Conservation (phyloP, 2,113 vertebrate species). For the Marmota flaviventris region DNA sequence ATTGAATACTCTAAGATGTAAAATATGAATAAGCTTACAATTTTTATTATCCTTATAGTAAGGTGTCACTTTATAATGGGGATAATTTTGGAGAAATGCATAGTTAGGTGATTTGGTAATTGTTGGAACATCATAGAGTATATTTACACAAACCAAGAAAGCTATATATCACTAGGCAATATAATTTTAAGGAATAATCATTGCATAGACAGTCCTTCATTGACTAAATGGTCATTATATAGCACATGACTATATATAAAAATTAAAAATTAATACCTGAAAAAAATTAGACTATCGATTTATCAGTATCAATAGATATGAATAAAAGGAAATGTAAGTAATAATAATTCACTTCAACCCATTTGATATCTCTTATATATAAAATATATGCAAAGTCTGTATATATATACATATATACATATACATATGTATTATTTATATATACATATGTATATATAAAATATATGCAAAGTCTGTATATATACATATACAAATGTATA, state of each 20-base stretch:
- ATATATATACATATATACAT: not conserved
- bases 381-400: not conserved
- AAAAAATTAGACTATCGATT: not conserved
- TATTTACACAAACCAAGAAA: not conserved
- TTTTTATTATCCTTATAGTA: not conserved
- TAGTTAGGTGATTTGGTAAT: not conserved
- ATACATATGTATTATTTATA: not conserved
- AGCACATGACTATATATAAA: not conserved
- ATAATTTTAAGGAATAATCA: too few relatives aligned
- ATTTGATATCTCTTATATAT: not conserved
- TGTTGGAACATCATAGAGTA: not conserved
- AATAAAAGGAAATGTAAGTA: not conserved
- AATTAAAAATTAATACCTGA: not conserved
- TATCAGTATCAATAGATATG: not conserved
- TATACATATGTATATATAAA: not conserved
- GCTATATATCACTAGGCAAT: not conserved
- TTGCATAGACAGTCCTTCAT: not conserved
- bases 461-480: too few relatives aligned
- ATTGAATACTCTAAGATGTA: not conserved
- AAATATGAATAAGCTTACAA: not conserved
- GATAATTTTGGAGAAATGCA: not conserved
- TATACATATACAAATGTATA: not conserved
- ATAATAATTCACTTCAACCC: not conserved
- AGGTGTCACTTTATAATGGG: too few relatives aligned
- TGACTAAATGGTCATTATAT: too few relatives aligned